These are phyloP conservation scores for Brachyopa scutellaris DNA, from an alignment of 2,888 invertebrate species.

Conservation along the genomic window DNA sequence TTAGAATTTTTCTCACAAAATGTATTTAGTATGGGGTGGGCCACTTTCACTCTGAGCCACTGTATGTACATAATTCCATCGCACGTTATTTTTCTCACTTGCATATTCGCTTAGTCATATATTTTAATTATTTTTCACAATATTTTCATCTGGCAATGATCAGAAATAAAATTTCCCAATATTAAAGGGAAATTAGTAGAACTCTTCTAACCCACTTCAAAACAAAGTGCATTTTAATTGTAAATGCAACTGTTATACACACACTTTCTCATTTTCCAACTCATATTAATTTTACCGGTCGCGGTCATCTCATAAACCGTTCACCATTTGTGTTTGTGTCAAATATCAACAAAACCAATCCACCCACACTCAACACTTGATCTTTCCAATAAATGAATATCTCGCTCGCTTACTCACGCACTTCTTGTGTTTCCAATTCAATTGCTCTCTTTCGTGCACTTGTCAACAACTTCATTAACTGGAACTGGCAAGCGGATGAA, in stretches of 20 bases:
- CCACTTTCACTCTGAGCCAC: too few species aligned
- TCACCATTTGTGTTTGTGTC: not conserved
- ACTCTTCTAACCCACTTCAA: not conserved
- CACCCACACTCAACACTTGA: not conserved
- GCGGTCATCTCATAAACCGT: too few species aligned
- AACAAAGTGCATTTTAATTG: not conserved
- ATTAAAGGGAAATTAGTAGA: not conserved
- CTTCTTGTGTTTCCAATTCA: not conserved
- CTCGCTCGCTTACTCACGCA: not conserved
- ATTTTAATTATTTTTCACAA: not conserved
- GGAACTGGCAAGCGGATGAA: slow-evolving; percentile 21
- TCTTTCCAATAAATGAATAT: not conserved
- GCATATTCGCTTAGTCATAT: too few species aligned
- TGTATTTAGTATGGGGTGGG: too few species aligned
- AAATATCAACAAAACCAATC: not conserved
- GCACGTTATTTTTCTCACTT: too few species aligned
- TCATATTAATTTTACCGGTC: not conserved
- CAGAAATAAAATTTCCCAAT: not conserved
- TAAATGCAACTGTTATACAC: not conserved
- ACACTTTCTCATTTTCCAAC: not conserved
- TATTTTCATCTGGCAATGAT: not conserved
- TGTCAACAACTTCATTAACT: slow-evolving; percentile 48
- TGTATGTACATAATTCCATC: too few species aligned
- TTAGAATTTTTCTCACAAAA: too few species aligned
- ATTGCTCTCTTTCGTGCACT: slow-evolving; percentile 20